phyloP scores from a whole-genome alignment of 2,113 vertebrate species.

The Daboia siamensis region DNA sequence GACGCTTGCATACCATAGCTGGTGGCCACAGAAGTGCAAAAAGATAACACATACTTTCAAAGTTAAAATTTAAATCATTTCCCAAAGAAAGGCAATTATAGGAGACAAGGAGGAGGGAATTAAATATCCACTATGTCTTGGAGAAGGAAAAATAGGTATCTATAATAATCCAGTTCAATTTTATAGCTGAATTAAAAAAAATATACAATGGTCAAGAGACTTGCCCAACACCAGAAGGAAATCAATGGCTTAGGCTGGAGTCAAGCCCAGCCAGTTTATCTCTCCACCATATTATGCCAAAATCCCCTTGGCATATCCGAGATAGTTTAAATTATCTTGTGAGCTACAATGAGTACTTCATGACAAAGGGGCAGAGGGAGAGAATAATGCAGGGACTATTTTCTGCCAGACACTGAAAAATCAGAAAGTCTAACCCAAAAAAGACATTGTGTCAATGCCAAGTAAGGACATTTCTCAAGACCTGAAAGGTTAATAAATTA shows the following conservation, averaged over 20 bases:
- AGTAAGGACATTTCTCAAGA: slow-evolving; percentile 9
- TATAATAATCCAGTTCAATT: background rate
- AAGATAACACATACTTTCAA: background rate
- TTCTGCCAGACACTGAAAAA: slow-evolving; percentile 10
- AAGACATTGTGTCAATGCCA: background rate
- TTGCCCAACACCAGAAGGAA: background rate
- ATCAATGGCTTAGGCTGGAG: background rate
- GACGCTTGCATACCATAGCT: background rate
- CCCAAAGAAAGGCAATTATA: background rate
- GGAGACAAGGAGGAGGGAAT: background rate
- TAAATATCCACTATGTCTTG: background rate
- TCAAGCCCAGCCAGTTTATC: background rate
- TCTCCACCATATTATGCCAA: background rate
- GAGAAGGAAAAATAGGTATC: background rate
- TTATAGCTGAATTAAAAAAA: slow-evolving; percentile 1
- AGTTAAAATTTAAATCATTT: background rate
- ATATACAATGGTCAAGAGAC: background rate
- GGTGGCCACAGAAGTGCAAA: background rate
- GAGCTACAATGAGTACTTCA: slow-evolving; percentile 18
- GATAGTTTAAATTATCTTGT: slow-evolving; percentile 21
- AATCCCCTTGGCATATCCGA: slow-evolving; percentile 10
- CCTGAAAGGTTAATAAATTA: slow-evolving; percentile 12
- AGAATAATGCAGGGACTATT: background rate
- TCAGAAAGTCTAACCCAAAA: background rate
- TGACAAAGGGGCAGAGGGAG: slow-evolving; percentile 14